Evolutionary conservation across 2,797 vertebrate genomes (phyloP).

Genomic region (Platyrinchus mystaceus): DNA sequence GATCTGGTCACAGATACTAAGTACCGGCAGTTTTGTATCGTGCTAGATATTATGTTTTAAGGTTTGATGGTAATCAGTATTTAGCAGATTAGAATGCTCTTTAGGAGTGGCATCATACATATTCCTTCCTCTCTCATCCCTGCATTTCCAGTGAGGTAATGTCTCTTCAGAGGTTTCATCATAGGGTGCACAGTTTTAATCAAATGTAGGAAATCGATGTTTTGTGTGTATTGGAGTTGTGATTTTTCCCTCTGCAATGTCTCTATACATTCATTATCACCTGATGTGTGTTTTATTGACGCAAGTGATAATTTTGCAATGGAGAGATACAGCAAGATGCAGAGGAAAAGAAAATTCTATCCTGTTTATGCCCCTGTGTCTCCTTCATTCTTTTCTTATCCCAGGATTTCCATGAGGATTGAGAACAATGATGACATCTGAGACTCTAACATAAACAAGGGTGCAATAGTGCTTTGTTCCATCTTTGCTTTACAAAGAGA

Average conservation of each 20-base stretch:
- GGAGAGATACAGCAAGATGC: background rate
- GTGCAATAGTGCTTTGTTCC: background rate
- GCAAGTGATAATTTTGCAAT: conserved; percentile 8
- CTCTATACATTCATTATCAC: conserved; percentile 29
- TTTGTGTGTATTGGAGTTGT: background rate
- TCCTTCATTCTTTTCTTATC: background rate
- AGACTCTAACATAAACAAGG: background rate
- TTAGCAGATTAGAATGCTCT: background rate
- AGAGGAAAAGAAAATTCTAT: background rate
- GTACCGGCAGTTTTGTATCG: background rate
- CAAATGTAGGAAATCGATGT: background rate
- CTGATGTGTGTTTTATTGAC: conserved; percentile 43
- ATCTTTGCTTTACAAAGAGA: background rate
- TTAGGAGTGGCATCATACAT: background rate
- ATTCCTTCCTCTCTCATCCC: background rate
- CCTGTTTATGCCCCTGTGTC: background rate
- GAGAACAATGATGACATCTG: background rate
- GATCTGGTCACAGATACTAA: background rate
- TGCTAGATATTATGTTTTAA: background rate
- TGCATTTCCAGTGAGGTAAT: background rate
- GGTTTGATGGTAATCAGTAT: background rate
- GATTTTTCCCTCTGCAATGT: conserved; percentile 4
- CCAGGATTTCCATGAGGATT: background rate
- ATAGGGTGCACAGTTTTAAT: background rate
- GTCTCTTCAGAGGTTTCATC: background rate